Evolutionary conservation across 2,113 vertebrate species (phyloP), one percentile per base, ranked within the genome.

Genomic region (Theropithecus gelada): DNA sequence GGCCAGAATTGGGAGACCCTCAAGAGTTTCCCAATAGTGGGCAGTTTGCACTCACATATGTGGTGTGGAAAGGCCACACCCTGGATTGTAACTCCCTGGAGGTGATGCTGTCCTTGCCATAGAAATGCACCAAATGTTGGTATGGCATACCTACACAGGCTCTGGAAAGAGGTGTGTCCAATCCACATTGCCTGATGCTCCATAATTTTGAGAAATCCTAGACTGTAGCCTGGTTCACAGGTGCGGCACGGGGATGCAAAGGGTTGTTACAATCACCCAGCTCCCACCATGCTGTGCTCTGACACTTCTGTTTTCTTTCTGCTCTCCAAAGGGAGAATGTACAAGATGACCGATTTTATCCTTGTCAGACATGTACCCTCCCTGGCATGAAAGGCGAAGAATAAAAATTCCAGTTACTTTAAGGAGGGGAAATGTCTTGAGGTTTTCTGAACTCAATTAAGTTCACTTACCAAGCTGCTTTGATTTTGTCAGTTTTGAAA

Each of bases 401-500:
- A 84, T 18, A 45, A 45, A 79, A 16, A 38, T 82, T 95, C 73
- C 68, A 57, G 50, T 45, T 30, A 92, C 59, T 70, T 79, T 45
- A 80, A 57, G 5, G 17, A 32, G 16, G 8, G 18, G 2, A 40
- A 91, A 70, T 52, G 16, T 85, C 13, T 78, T 75, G 43, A 57
- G n/a, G 50, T 96, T 83, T 43, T 50, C 68, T 50, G n/a, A 92
- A 82, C 76, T 93, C 64, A 68, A 23, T 94, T 89, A 97, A 91
- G 50, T 79, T 40, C 70, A 88, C 72, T 94, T 88, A 59, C 25
- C 27, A 72, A 48, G 12, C 45, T 40, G 20, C 64, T 96, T 84
- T 94, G 84, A 75, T 90, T 85, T 38, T 94, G 38, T 90, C 64
- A 90, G 80, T 92, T 97, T 91, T 96, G 50, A 93, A 94, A 82